phyloP scores from a whole-genome alignment of 1,140 invertebrate genomes.

The Pogonomyrmex barbatus region DNA sequence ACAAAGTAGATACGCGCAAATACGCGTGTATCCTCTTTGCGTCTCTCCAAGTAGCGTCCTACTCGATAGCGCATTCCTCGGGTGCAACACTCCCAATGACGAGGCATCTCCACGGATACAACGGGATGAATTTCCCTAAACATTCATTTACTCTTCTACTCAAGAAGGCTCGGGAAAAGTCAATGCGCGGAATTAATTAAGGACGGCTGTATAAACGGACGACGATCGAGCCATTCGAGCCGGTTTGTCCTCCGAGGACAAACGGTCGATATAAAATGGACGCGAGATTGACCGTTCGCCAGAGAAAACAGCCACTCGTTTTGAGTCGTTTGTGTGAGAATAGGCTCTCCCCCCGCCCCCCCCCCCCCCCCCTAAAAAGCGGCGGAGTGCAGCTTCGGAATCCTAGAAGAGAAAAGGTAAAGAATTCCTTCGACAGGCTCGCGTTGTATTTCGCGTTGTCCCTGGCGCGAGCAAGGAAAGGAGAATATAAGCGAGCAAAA shows the following conservation, averaged over 20 bases:
- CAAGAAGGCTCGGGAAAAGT: background rate
- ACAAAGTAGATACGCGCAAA: constrained; percentile 42
- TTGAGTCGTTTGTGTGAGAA: background rate
- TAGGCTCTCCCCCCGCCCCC: too few species aligned
- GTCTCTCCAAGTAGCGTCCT: background rate
- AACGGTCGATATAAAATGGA: background rate
- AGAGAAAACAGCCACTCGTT: background rate
- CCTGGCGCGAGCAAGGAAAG: constrained; percentile 60
- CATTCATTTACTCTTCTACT: background rate
- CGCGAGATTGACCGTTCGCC: background rate
- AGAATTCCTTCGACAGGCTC: background rate
- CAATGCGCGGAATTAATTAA: background rate
- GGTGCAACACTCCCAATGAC: constrained; percentile 13
- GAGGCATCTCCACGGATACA: background rate
- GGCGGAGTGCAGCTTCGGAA: background rate
- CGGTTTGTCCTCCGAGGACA: background rate
- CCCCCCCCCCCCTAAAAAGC: background rate
- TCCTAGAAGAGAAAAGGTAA: background rate
- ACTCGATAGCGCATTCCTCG: constrained; percentile 14
- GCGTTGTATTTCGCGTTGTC: constrained; percentile 23
- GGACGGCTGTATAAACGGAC: background rate
- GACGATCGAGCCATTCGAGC: background rate
- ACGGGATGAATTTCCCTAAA: background rate
- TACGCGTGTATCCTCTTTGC: constrained; percentile 59
- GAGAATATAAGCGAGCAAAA: constrained; percentile 64